These are phyloP conservation scores for Trachymyrmex septentrionalis DNA, from an alignment of 1,140 invertebrate species.

Conservation along the genomic window DNA sequence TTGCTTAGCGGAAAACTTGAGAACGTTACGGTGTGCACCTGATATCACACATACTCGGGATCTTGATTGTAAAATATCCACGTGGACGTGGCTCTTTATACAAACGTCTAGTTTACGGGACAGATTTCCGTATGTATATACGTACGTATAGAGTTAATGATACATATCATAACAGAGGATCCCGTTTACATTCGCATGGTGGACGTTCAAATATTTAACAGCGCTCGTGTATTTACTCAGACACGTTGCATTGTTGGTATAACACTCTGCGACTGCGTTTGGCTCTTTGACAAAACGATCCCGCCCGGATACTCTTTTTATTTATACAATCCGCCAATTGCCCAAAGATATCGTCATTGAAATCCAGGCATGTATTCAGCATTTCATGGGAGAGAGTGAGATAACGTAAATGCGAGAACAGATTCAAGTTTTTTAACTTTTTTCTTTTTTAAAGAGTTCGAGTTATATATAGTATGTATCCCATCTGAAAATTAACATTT, in stretches of 20 bases:
- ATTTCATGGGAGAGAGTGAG: constrained; percentile 9
- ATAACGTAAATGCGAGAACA: constrained; percentile 11
- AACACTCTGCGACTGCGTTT: constrained; percentile 53
- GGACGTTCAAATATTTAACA: constrained; percentile 61
- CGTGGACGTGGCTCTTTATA: constrained; percentile 24
- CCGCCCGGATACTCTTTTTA: constrained; percentile 38
- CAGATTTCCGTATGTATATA: constrained; percentile 31
- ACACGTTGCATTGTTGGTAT: constrained; percentile 55
- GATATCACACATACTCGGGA: not conserved
- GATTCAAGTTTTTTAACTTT: not conserved
- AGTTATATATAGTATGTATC: not conserved
- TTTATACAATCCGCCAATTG: constrained; percentile 52
- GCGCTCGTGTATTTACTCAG: constrained; percentile 53
- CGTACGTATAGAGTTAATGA: constrained; percentile 49
- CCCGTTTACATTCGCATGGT: constrained; percentile 45
- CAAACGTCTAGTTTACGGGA: constrained; percentile 37
- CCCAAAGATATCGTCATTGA: constrained; percentile 51
- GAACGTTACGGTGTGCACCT: not conserved
- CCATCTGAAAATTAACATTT: not conserved
- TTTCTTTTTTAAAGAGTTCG: not conserved
- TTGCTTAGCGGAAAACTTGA: not conserved
- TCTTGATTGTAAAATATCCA: constrained; percentile 44
- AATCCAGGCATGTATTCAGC: constrained; percentile 20
- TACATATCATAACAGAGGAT: constrained; percentile 59
- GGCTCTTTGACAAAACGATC: constrained; percentile 62